Evolutionary conservation across 2,888 invertebrate species (phyloP), one percentile per base, ranked within the genome.

Genomic region (Tineola bisselliella): DNA sequence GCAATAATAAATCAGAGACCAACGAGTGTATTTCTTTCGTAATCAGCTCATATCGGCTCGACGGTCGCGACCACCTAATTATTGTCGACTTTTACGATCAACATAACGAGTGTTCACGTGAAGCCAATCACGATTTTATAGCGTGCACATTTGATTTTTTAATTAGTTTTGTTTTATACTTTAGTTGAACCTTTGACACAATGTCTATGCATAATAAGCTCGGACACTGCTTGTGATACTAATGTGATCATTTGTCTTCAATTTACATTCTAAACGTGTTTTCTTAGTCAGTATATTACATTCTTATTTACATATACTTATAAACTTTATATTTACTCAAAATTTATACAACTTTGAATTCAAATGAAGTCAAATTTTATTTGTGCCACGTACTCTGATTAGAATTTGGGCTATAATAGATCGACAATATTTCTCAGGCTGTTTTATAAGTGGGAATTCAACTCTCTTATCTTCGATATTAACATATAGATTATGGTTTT

Each of bases 71-170:
- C 79, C 78, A 81, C 81, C 84, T 84, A 86, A 86, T 86, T 84
- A 86, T 84, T 84, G 83, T 82, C 79, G 84, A 86, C 84, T 79
- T 84, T 84, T 83, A 86, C 84, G 84, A 84, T 80, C 79, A 71
- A 73, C 76, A 78, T 84, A 84, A 84, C 84, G 84, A 82, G 83
- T 81, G 81, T 83, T 79, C 82, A 84, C 82, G 82, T 81, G 81
- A 77, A 84, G 78, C 83, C 84, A 84, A 84, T 86, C 84, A 81
- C 80, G 80, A 79, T 80, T 84, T 84, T 82, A 84, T 79, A 77
- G 77, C 76, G 70, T 64, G 65, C 71, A 72, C 76, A 77, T 77
- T 77, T 70, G 71, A 69, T 68, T 72, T 76, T 81, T 83, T 83
- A 81, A 83, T 84, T 78, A 77, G 78, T 75, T 31, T 56, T 19